Conservation (phyloP, 2,888 invertebrate genomes). For the Fragum sueziense region DNA sequence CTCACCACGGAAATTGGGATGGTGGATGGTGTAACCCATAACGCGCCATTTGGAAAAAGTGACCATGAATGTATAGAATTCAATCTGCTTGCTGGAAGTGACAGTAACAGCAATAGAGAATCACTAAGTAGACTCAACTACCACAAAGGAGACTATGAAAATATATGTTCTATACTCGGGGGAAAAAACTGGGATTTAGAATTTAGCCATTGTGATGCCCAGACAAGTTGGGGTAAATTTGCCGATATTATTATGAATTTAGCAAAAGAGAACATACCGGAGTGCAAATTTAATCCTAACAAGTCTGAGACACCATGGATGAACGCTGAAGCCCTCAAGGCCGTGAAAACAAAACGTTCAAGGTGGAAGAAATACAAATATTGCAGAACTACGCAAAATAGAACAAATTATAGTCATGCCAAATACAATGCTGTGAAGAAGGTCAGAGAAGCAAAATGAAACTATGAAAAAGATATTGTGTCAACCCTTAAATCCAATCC, state of each 20-base stretch:
- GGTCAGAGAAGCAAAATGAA: not conserved
- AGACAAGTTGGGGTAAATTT: not conserved
- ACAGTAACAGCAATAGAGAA: not conserved
- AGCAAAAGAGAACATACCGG: not conserved
- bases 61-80: constrained; percentile 1
- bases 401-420: not conserved
- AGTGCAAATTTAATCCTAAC: not conserved
- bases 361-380: constrained; percentile 2
- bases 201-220: not conserved
- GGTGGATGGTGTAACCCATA: not conserved
- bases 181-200: not conserved
- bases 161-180: not conserved
- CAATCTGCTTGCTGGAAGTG: not conserved
- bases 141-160: constrained; percentile 4
- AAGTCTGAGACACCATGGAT: not conserved
- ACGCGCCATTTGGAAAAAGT: constrained; percentile 3
- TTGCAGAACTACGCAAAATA: not conserved
- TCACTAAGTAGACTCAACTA: not conserved
- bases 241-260: not conserved
- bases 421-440: not conserved
- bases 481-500: not conserved
- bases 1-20: not conserved
- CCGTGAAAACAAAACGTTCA: not conserved
- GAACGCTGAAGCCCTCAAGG: not conserved
- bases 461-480: not conserved